Base-by-base conservation (phyloP, 2,888 invertebrate genomes). In the Entomobrya multifasciata region DNA sequence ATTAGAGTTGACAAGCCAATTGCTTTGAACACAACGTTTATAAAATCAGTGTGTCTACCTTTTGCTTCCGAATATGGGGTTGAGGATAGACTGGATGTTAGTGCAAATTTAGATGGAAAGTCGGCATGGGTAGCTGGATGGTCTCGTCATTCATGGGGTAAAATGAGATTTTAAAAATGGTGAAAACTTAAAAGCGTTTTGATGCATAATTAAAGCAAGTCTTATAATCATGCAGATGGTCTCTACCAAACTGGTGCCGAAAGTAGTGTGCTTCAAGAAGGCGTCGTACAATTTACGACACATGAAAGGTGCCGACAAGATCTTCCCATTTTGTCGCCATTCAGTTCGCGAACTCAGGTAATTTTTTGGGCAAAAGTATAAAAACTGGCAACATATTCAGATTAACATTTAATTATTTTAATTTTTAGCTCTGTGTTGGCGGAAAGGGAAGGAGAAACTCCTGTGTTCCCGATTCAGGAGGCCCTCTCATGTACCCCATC, bases 111-210 rank as follows among this genome's bases (percentile, higher is more conserved):
- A 49, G 57, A 70, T n/a, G 87, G 83, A 47, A 87, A 83, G 52
- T n/a, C 83, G 3, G 83, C 62, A 11, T 87, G 87, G 87, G 52
- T 84, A 8, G 84, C 84, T 6, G 89, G 89, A 5, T 89, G 87
- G 87, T 86, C 87, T 11, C 72, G 80, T 17, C 82, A 82, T 49
- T 82, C 74, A 8, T 82, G 82, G 82, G 74, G 81, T 81, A 77
- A 44, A 15, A 10, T 44, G 1, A 70, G 20, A 49, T n/a, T 74
- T 49, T 25, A 44, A 55, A 27, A 22, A 22, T 55, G 11, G 20
- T 76, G n/a, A 15, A 15, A n/a, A n/a, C n/a, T n/a, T n/a, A n/a
- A n/a, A n/a, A n/a, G n/a, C n/a, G n/a, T n/a, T n/a, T n/a, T n/a
- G n/a, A n/a, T n/a, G n/a, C n/a, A n/a, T n/a, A n/a, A n/a, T n/a